Evolutionary conservation across 2,797 vertebrate species (phyloP).

Genomic region (Ispidina lecontei): DNA sequence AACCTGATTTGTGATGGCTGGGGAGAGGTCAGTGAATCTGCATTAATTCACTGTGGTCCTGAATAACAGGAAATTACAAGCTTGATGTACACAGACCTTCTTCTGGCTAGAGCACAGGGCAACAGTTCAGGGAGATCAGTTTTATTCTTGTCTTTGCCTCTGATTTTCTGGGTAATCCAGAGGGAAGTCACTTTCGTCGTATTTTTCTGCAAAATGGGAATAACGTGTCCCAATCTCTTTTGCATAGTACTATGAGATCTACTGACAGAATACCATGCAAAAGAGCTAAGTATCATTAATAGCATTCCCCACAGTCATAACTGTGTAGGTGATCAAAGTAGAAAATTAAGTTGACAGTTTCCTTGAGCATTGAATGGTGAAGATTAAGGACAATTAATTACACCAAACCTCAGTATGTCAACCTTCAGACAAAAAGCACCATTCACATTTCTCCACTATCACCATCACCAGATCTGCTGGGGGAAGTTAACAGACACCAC

Average conservation of each 20-base stretch:
- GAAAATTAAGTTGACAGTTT: slow-evolving; percentile 26
- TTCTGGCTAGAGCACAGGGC: neutral
- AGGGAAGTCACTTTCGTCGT: neutral
- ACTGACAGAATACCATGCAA: neutral
- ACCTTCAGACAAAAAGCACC: neutral
- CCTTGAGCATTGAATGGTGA: neutral
- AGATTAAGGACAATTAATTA: neutral
- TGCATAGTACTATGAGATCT: neutral
- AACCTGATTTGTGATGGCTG: accelerated
- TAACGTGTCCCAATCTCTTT: neutral
- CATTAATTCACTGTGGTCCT: neutral
- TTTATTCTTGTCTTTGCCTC: neutral
- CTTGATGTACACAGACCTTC: neutral
- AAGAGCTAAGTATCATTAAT: neutral
- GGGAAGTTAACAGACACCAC: neutral
- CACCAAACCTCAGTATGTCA: neutral
- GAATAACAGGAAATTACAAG: neutral
- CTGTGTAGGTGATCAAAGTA: neutral
- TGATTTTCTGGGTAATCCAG: neutral
- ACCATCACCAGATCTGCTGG: neutral
- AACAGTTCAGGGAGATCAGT: neutral
- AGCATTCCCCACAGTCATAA: neutral
- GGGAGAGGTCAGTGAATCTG: neutral
- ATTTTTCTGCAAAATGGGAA: neutral
- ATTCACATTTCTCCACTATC: neutral